These are phyloP conservation scores for Anaspis maculata DNA, from an alignment of 2,888 invertebrate genomes.

Conservation along the genomic window DNA sequence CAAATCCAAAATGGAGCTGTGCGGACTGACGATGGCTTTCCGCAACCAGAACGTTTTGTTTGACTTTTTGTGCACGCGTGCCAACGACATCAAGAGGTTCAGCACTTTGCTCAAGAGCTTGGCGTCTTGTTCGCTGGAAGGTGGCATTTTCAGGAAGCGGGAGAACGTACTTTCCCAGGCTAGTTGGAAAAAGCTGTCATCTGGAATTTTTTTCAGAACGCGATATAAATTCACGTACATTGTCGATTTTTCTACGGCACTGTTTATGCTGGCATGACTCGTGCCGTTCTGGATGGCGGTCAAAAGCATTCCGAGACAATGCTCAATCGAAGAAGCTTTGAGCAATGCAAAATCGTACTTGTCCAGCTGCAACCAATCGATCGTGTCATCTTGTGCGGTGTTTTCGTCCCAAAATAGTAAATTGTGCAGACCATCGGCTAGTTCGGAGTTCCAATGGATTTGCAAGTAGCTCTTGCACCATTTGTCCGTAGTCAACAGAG, in stretches of 20 bases:
- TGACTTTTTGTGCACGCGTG: conserved; percentile 30
- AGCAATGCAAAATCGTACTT: conserved; percentile 45
- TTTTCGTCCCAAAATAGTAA: conserved; percentile 30
- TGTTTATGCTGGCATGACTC: conserved; percentile 49
- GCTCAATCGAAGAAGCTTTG: conserved; percentile 46
- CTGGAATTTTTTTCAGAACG: no score
- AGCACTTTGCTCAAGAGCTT: conserved; percentile 48
- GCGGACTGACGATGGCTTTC: no score
- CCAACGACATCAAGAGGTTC: conserved; percentile 27
- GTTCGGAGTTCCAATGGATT: conserved; percentile 42
- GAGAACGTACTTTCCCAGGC: conserved; percentile 55
- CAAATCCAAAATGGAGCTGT: conserved; percentile 31
- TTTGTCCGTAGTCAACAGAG: conserved; percentile 26
- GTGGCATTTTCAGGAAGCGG: conserved; percentile 55
- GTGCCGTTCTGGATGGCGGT: conserved; percentile 56
- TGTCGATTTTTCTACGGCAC: conserved; percentile 48
- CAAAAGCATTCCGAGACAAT: conserved; percentile 47
- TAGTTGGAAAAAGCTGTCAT: conserved; percentile 2
- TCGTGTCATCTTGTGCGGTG: conserved; percentile 25
- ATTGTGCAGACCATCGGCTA: conserved; percentile 37
- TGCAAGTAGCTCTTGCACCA: conserved; percentile 36
- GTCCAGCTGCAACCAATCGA: conserved; percentile 30
- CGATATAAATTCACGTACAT: conserved; percentile 42
- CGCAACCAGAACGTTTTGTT: no score
- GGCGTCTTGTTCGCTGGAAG: conserved; percentile 56